These are phyloP conservation scores for Dromococcyx pavoninus DNA, from an alignment of 2,797 vertebrate genomes.

Conservation along the genomic window DNA sequence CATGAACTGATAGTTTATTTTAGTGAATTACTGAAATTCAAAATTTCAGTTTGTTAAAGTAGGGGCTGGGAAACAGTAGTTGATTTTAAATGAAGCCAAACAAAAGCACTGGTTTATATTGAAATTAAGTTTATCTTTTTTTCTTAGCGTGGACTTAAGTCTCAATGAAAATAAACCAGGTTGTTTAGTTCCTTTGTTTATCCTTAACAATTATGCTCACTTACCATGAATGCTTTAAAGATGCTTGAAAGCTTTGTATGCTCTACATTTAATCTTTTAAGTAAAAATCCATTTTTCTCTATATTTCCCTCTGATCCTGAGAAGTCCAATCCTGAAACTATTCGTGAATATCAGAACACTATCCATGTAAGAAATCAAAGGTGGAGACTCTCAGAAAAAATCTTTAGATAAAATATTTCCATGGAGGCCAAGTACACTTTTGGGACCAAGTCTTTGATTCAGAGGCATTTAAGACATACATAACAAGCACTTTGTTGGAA, in stretches of 20 bases:
- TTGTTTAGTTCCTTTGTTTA: not conserved
- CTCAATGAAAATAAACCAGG: not conserved
- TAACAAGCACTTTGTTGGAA: not conserved
- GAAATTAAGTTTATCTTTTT: not conserved
- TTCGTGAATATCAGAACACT: not conserved
- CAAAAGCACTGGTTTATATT: not conserved
- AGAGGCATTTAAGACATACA: not conserved
- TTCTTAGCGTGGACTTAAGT: not conserved
- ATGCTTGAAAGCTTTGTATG: not conserved
- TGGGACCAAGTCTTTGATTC: not conserved
- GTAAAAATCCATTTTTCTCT: not conserved
- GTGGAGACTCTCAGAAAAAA: not conserved
- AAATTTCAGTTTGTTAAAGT: not conserved
- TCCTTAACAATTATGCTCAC: not conserved
- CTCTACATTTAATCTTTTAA: not conserved
- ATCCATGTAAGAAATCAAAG: not conserved
- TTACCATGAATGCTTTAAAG: not conserved
- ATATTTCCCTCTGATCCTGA: not conserved
- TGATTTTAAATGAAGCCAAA: not conserved
- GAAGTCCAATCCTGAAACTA: not conserved
- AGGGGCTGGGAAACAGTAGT: not conserved
- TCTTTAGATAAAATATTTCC: not conserved
- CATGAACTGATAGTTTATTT: not conserved
- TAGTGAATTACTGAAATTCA: not conserved
- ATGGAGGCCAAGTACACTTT: not conserved